These are phyloP conservation scores for Plecotus auritus DNA, from an alignment of 2,113 vertebrate species.

Conservation along the genomic window DNA sequence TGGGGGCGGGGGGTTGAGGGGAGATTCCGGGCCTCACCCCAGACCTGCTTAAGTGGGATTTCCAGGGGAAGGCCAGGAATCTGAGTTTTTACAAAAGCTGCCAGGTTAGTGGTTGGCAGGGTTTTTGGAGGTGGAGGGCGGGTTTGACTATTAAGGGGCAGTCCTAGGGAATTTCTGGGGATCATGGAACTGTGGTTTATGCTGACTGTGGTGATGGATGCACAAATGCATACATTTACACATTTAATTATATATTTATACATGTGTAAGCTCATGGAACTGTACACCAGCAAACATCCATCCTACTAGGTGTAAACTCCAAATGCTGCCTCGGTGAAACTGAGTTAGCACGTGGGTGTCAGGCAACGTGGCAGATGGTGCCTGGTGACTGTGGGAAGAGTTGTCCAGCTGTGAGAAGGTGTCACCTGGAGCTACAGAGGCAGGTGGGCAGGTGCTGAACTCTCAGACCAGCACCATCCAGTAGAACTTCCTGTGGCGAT, in stretches of 20 bases:
- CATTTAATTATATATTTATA: background rate
- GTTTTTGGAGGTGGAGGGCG: background rate
- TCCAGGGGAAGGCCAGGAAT: constrained; percentile 48
- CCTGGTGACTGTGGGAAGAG: background rate
- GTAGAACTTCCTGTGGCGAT: background rate
- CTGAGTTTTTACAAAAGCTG: constrained; percentile 1
- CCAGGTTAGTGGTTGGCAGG: background rate
- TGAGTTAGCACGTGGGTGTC: background rate
- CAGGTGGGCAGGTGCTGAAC: background rate
- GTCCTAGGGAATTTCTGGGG: background rate
- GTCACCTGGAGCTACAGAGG: background rate
- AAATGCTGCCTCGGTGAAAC: background rate
- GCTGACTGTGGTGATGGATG: background rate
- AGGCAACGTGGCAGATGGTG: background rate
- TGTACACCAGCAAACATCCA: background rate
- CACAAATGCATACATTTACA: background rate
- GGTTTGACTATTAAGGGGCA: background rate
- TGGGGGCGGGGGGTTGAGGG: background rate
- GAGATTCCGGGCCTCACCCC: constrained; percentile 19
- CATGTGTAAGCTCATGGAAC: background rate
- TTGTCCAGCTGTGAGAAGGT: background rate
- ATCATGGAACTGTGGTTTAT: background rate
- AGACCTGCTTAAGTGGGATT: constrained; percentile 58
- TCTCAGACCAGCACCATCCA: background rate
- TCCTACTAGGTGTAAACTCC: background rate